phyloP scores from a whole-genome alignment of 2,888 invertebrate species.

The Dynastes hyllus region DNA sequence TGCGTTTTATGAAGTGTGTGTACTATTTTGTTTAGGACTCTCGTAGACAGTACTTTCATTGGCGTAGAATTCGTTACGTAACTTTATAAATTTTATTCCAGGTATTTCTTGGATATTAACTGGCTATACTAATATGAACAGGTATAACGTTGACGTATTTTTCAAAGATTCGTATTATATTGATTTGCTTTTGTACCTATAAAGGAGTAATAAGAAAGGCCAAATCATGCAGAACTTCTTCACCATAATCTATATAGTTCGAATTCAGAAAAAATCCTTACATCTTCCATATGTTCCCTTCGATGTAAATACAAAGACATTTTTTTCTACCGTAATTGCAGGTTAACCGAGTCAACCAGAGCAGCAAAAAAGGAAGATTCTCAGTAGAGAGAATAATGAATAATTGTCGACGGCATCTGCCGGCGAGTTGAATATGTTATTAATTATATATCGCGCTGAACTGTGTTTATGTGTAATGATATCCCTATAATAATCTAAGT shows the following conservation, averaged over 20 bases:
- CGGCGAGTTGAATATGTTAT: constrained; percentile 62
- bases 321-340: constrained; percentile 58
- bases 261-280: constrained; percentile 3
- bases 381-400: constrained; percentile 56
- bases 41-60: too few relatives aligned
- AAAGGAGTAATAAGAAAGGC: not conserved
- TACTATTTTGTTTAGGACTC: too few relatives aligned
- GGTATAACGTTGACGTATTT: too few relatives aligned
- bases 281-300: constrained; percentile 54
- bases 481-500: constrained; percentile 65
- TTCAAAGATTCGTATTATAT: too few relatives aligned
- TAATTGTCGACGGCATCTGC: constrained; percentile 64
- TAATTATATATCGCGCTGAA: constrained; percentile 63
- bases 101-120: too few relatives aligned
- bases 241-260: constrained; percentile 1
- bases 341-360: constrained; percentile 59
- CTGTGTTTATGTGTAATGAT: constrained; percentile 67
- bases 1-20: too few relatives aligned
- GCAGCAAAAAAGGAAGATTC: constrained; percentile 56
- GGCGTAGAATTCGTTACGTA: too few relatives aligned
- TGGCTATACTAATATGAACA: too few relatives aligned
- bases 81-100: too few relatives aligned
- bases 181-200: too few relatives aligned
- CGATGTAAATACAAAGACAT: constrained; percentile 49
- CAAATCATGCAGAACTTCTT: not conserved